phyloP scores from a whole-genome alignment of 2,113 vertebrate genomes.

The Caretta caretta region DNA sequence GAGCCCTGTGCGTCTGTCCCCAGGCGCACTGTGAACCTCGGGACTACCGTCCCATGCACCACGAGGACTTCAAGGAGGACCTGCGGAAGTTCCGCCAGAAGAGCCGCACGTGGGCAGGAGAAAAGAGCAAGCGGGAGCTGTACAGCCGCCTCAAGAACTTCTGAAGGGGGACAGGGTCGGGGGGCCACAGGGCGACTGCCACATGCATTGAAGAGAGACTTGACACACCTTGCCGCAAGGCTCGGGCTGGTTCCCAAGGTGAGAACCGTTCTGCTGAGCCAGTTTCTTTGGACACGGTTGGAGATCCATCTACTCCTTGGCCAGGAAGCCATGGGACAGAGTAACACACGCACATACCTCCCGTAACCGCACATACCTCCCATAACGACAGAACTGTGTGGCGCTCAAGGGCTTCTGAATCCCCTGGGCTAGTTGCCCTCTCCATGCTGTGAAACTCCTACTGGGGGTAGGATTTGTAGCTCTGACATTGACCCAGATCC shows the following conservation, averaged over 20 bases:
- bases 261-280: background rate
- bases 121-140: conserved; percentile 91
- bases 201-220: too few species aligned
- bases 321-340: background rate
- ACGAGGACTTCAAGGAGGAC: conserved; percentile 90
- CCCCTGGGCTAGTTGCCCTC: background rate
- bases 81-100: conserved; percentile 87
- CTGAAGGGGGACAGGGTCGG: conserved; percentile 35
- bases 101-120: conserved; percentile 90
- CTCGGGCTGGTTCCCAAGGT: background rate
- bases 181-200: fast-evolving
- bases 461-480: background rate
- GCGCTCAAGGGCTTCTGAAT: background rate
- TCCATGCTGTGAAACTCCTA: background rate
- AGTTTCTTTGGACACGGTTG: background rate
- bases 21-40: conserved; percentile 90
- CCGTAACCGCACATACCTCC: background rate
- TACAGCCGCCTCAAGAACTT: conserved; percentile 89
- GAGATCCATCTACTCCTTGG: background rate
- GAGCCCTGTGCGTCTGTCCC: background rate
- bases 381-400: background rate
- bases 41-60: conserved; percentile 91
- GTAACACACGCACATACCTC: background rate
- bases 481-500: background rate
- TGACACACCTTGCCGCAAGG: fast-evolving